Evolutionary conservation across 2,797 vertebrate species (phyloP), one percentile per base, ranked within the genome.

Genomic region (Cuculus canorus): DNA sequence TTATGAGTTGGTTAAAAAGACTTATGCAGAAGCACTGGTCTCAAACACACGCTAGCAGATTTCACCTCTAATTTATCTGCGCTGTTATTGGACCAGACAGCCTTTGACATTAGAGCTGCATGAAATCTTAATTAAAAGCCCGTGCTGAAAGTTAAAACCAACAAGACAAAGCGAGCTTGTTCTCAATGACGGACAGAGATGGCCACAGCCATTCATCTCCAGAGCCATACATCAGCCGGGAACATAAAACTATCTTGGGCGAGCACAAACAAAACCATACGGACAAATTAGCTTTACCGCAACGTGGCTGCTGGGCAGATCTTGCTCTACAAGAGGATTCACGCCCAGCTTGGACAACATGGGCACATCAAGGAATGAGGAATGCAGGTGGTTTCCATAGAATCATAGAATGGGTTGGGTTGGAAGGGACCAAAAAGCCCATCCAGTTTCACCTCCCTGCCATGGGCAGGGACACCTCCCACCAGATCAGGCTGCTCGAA

Each of bases 151-250:
- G 61, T 66, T 33, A 50, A 63, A 30, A 23, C 43, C 54, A 32
- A 17, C 48, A 61, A 50, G 3, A 78, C 78, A 82, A 69, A 53
- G 79, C 28, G 0, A 80, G 64, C 14, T 50, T 13, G 61, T 43
- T 65, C 52, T 60, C 28, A 3, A 2, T 1, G 0, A 5, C 2
- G 1, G 73, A 57, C 32, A 23, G 63, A 56, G 32, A 30, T 14
- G 17, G 12, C 23, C 53, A 19, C 65, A 59, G 45, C 15, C 52
- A 57, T 68, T 48, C 57, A 52, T 10, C 41, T 35, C 41, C 80
- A 43, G 32, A 68, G 65, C 60, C 54, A 41, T 6, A 19, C 64
- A 56, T 28, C 43, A 53, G 45, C 27, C 2, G 0, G 35, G 50
- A 22, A 43, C 57, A 89, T 6, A 56, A 23, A 76, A 57, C 10